Evolutionary conservation across 2,113 vertebrate genomes (phyloP).

Genomic region (Nymphicus hollandicus): DNA sequence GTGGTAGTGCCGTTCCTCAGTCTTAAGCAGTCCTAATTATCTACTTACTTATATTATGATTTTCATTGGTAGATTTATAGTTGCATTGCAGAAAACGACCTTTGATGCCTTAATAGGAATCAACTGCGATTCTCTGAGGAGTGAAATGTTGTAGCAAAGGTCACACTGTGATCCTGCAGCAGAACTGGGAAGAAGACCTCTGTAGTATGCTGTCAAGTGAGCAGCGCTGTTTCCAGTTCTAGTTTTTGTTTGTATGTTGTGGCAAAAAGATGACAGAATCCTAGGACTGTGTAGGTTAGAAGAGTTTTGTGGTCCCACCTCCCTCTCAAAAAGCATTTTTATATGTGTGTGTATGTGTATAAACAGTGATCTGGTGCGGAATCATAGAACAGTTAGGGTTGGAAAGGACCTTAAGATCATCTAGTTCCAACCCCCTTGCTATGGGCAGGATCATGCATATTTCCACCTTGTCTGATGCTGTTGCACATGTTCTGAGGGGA

Average conservation of each 20-base stretch:
- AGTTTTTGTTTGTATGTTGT: background rate
- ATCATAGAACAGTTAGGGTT: background rate
- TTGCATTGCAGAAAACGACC: background rate
- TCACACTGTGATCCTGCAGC: accelerated
- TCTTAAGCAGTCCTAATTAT: background rate
- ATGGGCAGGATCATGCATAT: background rate
- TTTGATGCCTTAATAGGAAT: background rate
- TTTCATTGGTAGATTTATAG: background rate
- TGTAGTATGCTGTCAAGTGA: background rate
- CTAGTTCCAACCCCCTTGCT: background rate
- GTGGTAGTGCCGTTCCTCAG: background rate
- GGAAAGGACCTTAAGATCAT: background rate
- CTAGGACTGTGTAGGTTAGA: background rate
- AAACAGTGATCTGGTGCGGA: background rate
- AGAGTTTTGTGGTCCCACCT: background rate
- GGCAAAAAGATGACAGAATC: background rate
- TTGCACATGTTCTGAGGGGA: background rate
- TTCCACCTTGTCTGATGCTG: background rate
- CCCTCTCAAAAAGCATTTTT: background rate
- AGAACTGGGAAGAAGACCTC: background rate
- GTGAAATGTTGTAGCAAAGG: background rate
- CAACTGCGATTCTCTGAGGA: background rate
- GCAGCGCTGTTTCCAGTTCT: background rate
- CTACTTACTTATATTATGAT: background rate
- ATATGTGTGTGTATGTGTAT: background rate